These are phyloP conservation scores for Dufourea novaeangliae DNA, from an alignment of 1,140 invertebrate genomes.

Conservation along the genomic window DNA sequence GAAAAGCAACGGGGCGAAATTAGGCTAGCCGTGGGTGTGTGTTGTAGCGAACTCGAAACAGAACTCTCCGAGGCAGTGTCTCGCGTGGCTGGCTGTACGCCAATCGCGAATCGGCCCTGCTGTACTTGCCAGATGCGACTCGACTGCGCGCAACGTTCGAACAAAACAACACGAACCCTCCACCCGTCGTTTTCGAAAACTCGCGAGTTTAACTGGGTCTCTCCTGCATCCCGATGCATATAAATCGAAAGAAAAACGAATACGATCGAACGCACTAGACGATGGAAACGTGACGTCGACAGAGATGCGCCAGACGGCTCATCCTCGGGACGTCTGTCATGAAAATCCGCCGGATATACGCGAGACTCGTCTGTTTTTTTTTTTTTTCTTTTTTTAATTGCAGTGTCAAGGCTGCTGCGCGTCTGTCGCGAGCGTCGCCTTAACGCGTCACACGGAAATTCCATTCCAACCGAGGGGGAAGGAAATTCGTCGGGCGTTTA, in stretches of 20 bases:
- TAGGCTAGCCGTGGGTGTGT: neutral
- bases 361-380: too few relatives aligned
- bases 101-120: neutral
- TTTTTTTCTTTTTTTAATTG: too few relatives aligned
- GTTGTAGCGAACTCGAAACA: constrained; percentile 1
- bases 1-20: neutral
- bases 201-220: neutral
- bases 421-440: too few relatives aligned
- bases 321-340: too few relatives aligned
- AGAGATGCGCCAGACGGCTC: too few relatives aligned
- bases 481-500: too few relatives aligned
- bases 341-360: too few relatives aligned
- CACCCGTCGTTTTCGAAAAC: constrained; percentile 6
- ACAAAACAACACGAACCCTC: constrained; percentile 4
- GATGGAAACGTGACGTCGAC: neutral
- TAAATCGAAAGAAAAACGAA: neutral
- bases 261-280: neutral
- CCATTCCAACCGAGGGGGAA: too few relatives aligned
- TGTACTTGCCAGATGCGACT: constrained; percentile 1
- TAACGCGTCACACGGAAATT: too few relatives aligned
- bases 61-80: constrained; percentile 3
- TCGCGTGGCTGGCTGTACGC: neutral
- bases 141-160: neutral
- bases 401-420: too few relatives aligned
- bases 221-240: neutral